Base-by-base conservation (phyloP, 2,888 invertebrate species). In the Fissipunctia ypsillon region DNA sequence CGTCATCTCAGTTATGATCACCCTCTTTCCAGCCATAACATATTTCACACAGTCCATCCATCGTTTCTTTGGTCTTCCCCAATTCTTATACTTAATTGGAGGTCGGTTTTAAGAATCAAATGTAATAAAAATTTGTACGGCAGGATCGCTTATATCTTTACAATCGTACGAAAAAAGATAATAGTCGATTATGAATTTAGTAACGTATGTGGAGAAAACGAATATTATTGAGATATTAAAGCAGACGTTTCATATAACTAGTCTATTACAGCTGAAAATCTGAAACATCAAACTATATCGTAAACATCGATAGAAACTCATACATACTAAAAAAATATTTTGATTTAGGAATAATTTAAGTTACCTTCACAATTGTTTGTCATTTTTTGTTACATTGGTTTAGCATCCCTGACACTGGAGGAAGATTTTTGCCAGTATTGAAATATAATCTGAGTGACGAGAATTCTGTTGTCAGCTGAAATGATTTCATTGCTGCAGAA, bases 381-480 rank as follows among this genome's bases (percentile, higher is more conserved):
- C 7, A 38, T 9, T n/a, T n/a, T n/a, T n/a, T n/a, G 25, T 9
- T 28, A 14, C 16, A 7, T 12, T 25, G 16, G 41, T 76, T 59
- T 10, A 25, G 31, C 7, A 81, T n/a, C 61, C 50, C 63, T 71
- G 71, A 28, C 28, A 25, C 45, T 25, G 43, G 43, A n/a, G 38
- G 60, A 45, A 65, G n/a, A 74, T 66, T 80, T 70, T 75, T 69
- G 60, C 2, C 12, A 28, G 48, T 38, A 66, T 74, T 66, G 65
- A 80, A 85, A 82, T 78, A 69, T 65, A 74, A 72, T 57, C 69
- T 68, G 56, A 69, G 67, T 68, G 28, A 69, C 31, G 43, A n/a
- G 54, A 78, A 45, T 43, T 38, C 41, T 54, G 45, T 56, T 59
- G 64, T 70, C 69, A 64, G 69, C 38, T 48, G 48, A 66, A 56